phyloP scores from a whole-genome alignment of 1,140 invertebrate species.

The Planococcus citri region DNA sequence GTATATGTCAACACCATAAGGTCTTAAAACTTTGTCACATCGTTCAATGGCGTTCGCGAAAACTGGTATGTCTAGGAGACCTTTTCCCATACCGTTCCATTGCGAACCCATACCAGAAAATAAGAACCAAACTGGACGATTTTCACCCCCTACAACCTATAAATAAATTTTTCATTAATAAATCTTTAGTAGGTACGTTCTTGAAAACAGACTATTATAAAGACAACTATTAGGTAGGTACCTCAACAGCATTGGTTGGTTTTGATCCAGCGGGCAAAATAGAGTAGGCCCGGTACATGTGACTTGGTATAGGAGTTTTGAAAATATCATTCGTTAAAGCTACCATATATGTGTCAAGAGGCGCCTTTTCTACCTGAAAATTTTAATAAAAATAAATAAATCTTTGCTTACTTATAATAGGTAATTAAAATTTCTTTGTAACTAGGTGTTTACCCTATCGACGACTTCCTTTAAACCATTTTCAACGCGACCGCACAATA shows the following conservation, averaged over 20 bases:
- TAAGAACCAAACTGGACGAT: slow-evolving; percentile 43
- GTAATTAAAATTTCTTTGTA: not conserved
- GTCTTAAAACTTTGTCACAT: slow-evolving; percentile 55
- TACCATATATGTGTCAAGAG: slow-evolving; percentile 41
- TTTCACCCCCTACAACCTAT: slow-evolving; percentile 18
- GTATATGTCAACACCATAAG: slow-evolving; percentile 62
- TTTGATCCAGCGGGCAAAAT: not conserved
- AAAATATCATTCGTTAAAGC: slow-evolving; percentile 37
- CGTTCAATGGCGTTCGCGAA: slow-evolving; percentile 60
- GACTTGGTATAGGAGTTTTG: slow-evolving; percentile 38
- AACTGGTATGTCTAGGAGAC: slow-evolving; percentile 39
- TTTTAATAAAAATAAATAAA: slow-evolving; percentile 1
- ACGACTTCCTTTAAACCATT: slow-evolving; percentile 25
- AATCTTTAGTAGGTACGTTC: too few species aligned
- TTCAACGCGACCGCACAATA: slow-evolving; percentile 28
- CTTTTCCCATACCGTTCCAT: slow-evolving; percentile 46
- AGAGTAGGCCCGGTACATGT: slow-evolving; percentile 32
- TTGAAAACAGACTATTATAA: not conserved
- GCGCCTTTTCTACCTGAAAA: slow-evolving; percentile 33
- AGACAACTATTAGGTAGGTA: too few species aligned
- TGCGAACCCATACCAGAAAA: slow-evolving; percentile 55
- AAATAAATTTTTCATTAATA: not conserved
- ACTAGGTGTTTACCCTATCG: slow-evolving; percentile 23
- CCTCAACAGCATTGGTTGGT: not conserved
- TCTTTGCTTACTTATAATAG: too few species aligned